Conservation (phyloP, 2,888 invertebrate genomes). For the Ennomos quercinarius region DNA sequence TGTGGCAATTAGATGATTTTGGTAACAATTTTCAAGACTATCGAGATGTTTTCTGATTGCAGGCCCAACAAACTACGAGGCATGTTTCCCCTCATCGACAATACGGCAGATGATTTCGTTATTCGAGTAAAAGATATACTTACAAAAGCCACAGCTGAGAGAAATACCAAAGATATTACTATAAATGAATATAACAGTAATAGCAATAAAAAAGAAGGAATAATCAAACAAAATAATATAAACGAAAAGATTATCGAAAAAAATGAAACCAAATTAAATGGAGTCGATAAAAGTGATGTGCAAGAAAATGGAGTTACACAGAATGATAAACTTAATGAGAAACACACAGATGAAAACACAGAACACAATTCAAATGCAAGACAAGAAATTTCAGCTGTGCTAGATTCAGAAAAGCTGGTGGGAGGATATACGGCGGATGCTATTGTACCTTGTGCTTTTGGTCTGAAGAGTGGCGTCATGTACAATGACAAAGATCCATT, state of each 20-base stretch:
- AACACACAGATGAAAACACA: slow-evolving; percentile 6
- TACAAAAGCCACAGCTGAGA: slow-evolving; percentile 41
- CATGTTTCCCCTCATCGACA: slow-evolving; percentile 76
- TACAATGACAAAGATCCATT: slow-evolving; percentile 74
- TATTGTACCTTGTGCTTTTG: slow-evolving; percentile 80
- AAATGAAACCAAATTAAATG: slow-evolving; percentile 4
- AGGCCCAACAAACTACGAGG: slow-evolving; percentile 78
- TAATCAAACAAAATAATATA: slow-evolving; percentile 3
- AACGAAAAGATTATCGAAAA: slow-evolving; percentile 8
- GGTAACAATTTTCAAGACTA: slow-evolving; percentile 5
- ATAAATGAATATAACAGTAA: slow-evolving; percentile 20
- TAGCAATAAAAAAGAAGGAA: slow-evolving; percentile 15
- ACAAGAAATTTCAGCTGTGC: slow-evolving; percentile 43
- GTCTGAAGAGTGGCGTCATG: slow-evolving; percentile 76
- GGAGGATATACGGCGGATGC: slow-evolving; percentile 81
- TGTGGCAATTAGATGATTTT: neutral
- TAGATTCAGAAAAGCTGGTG: slow-evolving; percentile 70
- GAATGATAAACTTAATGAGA: neutral
- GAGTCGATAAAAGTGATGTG: slow-evolving; percentile 3
- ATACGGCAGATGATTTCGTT: slow-evolving; percentile 71
- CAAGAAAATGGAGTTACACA: slow-evolving; percentile 5
- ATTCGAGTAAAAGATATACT: slow-evolving; percentile 55
- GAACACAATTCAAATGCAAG: slow-evolving; percentile 25
- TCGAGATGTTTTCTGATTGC: slow-evolving; percentile 44
- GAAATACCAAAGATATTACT: slow-evolving; percentile 29